These are phyloP conservation scores for Holothuria glaberrima DNA, from an alignment of 35 echinoderm and acorn worm genomes.

Conservation along the genomic window DNA sequence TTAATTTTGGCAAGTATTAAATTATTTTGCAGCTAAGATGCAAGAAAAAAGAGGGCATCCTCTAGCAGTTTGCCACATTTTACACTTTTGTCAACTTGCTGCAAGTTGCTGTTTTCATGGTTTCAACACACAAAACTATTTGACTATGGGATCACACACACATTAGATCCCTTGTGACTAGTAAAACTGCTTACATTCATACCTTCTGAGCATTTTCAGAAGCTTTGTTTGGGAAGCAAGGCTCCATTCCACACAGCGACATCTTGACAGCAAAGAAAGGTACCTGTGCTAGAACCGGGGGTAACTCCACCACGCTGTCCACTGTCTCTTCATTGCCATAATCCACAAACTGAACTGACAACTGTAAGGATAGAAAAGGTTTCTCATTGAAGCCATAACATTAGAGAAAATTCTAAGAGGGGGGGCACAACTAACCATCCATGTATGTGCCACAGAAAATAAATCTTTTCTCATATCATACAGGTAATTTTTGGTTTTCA, in stretches of 20 bases:
- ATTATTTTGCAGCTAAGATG: no score
- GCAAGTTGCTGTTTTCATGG: no score
- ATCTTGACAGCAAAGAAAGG: conserved; percentile 44
- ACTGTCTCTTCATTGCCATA: conserved; percentile 50
- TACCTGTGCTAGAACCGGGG: not conserved
- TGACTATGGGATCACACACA: no score
- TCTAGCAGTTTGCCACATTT: no score
- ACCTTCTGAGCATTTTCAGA: conserved; percentile 60
- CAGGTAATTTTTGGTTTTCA: no score
- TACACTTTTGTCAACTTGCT: no score
- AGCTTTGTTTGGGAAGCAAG: conserved; percentile 12
- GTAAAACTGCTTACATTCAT: not conserved
- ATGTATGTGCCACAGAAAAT: no score
- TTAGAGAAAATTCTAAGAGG: not conserved
- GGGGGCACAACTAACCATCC: not conserved
- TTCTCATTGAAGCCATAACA: not conserved
- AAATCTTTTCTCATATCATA: no score
- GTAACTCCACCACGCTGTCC: conserved; percentile 29
- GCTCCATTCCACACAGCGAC: conserved; percentile 41
- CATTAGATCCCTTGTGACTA: no score
- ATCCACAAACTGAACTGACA: conserved; percentile 49
- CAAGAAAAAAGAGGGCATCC: no score
- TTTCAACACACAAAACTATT: no score
- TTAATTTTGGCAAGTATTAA: no score
- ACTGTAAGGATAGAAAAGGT: not conserved